Base-by-base conservation (phyloP, 1,140 invertebrate species). In the Zaprionus ornatus region DNA sequence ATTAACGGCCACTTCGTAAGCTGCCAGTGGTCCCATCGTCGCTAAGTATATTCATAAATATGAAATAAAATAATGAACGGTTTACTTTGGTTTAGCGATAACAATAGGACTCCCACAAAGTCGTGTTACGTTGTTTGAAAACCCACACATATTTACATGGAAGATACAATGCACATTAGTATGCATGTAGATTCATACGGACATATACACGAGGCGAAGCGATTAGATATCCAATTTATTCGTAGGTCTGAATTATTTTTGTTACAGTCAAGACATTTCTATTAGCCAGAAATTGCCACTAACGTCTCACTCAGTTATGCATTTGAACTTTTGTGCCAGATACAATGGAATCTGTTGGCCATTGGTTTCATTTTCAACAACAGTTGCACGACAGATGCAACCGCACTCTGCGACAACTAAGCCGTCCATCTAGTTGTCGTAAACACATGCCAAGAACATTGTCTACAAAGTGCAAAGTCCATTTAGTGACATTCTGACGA, bases 291-390 rank as follows among this genome's bases (percentile, higher is more conserved):
- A 29, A 48, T 4, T 37, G 27, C 27, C 54, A 55, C 17, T 56
- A 25, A 17, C 35, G 68, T 9, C 15, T 55, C 52, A 23, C 23
- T 63, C 12, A 21, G 25, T 54, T 72, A 64, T 68, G 67, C 69
- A 63, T 86, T 82, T 85, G 79, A 86, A 85, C 82, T 85, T 79
- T 82, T 85, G 82, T 82, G 82, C 82, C 76, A 85, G 79, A 85
- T 75, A 82, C 29, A 59, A 74, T 65, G 72, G 67, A 86, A 29
- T 23, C 32, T 60, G 64, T 73, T 66, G 62, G 63, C 27, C 68
- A 66, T 66, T 66, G 62, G 55, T 66, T 66, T 67, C 40, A 54
- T 66, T 74, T 77, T 59, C 70, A 77, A 63, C 59, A 73, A 72
- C 54, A 85, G 61, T 81, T 85, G 66, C 77, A 55, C 74, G 82